A percentile compares a stretch with the other conserved stretches of the same genome.
Conservation (phyloP, 2,113 vertebrate species). For the Amblyornis subalaris region DNA sequence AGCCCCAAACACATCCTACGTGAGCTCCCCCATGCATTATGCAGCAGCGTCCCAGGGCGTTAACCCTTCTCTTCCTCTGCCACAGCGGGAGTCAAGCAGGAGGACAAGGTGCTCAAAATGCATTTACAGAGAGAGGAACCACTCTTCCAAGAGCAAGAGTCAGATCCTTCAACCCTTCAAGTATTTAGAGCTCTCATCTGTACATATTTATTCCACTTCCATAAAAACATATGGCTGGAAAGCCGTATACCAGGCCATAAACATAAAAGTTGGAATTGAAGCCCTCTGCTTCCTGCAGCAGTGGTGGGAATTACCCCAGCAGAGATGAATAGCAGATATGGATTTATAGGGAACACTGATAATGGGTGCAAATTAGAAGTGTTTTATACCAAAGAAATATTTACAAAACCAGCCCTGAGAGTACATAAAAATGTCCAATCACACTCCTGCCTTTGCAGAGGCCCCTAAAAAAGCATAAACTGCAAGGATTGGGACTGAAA, state of each 20-base stretch:
- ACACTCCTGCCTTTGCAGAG: not conserved
- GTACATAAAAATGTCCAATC: not conserved
- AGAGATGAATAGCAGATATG: accelerated
- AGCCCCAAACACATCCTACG: accelerated
- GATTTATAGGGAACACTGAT: not conserved
- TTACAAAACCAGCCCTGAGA: not conserved
- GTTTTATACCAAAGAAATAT: not conserved
- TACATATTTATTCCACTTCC: not conserved
- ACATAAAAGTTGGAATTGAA: not conserved
- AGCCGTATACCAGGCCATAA: not conserved
- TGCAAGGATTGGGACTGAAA: accelerated
- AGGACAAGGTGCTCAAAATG: accelerated
- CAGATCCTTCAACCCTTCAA: not conserved
- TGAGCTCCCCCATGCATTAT: not conserved
- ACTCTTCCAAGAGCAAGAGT: not conserved
- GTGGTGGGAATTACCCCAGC: not conserved
- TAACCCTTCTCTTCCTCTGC: not conserved
- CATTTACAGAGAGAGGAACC: not conserved
- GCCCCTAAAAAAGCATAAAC: accelerated
- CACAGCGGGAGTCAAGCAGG: not conserved
- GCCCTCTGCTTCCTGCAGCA: not conserved
- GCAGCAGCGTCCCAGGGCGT: not conserved
- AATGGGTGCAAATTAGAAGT: not conserved
- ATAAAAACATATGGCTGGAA: not conserved
- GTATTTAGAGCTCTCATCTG: not conserved